A percentile compares a stretch with the other conserved stretches of the same genome.
These are phyloP conservation scores for Ancistrus triradiatus DNA, from an alignment of 2,113 vertebrate genomes.

Conservation along the genomic window DNA sequence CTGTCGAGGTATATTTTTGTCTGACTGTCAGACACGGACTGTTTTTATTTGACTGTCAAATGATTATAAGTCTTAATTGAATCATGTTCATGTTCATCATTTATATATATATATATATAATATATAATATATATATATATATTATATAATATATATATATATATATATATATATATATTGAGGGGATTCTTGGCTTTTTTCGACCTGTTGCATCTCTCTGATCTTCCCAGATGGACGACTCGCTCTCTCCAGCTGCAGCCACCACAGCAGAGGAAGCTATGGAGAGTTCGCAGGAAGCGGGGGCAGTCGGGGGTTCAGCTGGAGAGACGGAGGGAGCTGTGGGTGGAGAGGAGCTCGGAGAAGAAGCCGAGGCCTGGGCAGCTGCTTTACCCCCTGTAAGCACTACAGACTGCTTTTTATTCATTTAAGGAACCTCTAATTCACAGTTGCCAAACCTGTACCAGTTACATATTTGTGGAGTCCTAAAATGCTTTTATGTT, in stretches of 20 bases:
- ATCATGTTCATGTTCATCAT: background rate
- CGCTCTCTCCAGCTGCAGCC: slow-evolving; percentile 77
- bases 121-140: too few relatives aligned
- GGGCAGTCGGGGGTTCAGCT: slow-evolving; percentile 27
- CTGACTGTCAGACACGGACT: too few relatives aligned
- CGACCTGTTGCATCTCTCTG: background rate
- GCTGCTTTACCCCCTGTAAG: slow-evolving; percentile 83
- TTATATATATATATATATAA: too few relatives aligned
- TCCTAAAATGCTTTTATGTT: too few relatives aligned
- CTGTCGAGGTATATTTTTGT: slow-evolving; percentile 47
- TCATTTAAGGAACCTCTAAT: too few relatives aligned
- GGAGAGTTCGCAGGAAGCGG: slow-evolving; percentile 59
- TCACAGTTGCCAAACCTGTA: too few relatives aligned
- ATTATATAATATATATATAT: too few relatives aligned
- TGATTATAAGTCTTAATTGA: background rate
- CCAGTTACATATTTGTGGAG: too few relatives aligned
- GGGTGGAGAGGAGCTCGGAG: slow-evolving; percentile 66
- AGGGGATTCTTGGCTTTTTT: too few relatives aligned
- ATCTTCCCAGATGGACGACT: slow-evolving; percentile 65
- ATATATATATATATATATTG: too few relatives aligned
- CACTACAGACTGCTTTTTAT: background rate
- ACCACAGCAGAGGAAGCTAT: slow-evolving; percentile 88
- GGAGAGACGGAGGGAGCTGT: slow-evolving; percentile 30
- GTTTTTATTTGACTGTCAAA: background rate
- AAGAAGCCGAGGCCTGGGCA: slow-evolving; percentile 80